Percentiles rank a stretch among this genome's conserved stretches.
These are phyloP conservation scores for Heliconius congener DNA, from an alignment of 1,140 invertebrate species.

Conservation along the genomic window DNA sequence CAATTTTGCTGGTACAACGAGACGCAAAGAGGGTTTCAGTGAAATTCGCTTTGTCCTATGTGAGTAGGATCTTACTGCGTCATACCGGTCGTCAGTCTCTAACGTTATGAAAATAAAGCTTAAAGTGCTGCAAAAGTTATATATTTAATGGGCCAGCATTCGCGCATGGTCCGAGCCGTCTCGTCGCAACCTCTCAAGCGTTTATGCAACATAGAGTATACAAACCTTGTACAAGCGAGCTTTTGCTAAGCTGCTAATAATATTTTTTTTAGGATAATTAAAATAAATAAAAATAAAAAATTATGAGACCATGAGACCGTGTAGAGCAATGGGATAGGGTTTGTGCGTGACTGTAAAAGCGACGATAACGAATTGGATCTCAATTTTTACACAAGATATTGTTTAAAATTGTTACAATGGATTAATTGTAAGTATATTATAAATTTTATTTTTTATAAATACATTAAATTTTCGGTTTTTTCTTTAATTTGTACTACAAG, in stretches of 20 bases:
- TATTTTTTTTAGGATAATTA: neutral
- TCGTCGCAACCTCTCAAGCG: constrained; percentile 38
- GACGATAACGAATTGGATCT: too few species aligned
- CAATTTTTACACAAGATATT: too few species aligned
- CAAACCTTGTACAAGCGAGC: constrained; percentile 32
- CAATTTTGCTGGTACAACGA: constrained; percentile 44
- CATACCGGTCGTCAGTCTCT: constrained; percentile 24
- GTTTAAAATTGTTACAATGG: too few species aligned
- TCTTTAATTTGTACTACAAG: too few species aligned
- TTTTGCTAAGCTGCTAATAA: neutral
- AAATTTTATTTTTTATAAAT: too few species aligned
- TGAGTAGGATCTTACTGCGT: constrained; percentile 36
- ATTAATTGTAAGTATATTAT: too few species aligned
- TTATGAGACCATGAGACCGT: too few species aligned
- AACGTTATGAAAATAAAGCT: constrained; percentile 19
- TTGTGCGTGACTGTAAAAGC: too few species aligned
- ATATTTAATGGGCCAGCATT: constrained; percentile 22
- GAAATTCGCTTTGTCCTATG: constrained; percentile 43
- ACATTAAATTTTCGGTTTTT: too few species aligned
- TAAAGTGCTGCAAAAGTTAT: constrained; percentile 20
- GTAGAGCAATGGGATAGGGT: too few species aligned
- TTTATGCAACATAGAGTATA: constrained; percentile 37
- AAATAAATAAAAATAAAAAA: neutral
- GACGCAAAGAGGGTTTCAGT: constrained; percentile 42
- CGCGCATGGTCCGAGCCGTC: constrained; percentile 27